Evolutionary conservation across 2,113 vertebrate species (phyloP).

Genomic region (Alaudala cheleensis): DNA sequence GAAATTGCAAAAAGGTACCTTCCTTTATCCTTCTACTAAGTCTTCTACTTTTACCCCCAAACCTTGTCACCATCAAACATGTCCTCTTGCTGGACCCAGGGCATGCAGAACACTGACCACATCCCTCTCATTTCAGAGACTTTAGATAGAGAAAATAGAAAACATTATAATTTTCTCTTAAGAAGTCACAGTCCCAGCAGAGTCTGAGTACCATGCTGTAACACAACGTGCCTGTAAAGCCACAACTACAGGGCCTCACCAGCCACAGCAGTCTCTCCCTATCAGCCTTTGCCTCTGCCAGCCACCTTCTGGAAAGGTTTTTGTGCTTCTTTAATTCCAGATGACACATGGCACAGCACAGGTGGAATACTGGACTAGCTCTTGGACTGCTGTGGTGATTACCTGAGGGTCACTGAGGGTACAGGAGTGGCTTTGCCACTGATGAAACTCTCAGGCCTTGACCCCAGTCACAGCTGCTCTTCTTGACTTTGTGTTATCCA

Average conservation of each 20-base stretch:
- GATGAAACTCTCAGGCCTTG: background rate
- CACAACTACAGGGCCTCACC: background rate
- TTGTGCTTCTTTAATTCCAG: background rate
- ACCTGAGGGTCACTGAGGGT: background rate
- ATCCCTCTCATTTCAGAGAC: background rate
- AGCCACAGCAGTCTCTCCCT: background rate
- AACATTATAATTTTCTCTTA: background rate
- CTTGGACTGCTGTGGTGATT: background rate
- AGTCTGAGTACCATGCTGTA: background rate
- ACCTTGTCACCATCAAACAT: background rate
- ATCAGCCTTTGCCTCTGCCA: background rate
- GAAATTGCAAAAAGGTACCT: background rate
- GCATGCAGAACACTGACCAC: background rate
- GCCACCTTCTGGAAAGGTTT: background rate
- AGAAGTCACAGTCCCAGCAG: background rate
- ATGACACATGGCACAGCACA: background rate
- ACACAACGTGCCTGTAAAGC: rapidly evolving
- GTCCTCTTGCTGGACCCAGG: background rate
- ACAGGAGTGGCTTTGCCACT: background rate
- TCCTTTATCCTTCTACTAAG: background rate
- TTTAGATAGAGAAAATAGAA: background rate
- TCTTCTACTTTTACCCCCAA: background rate
- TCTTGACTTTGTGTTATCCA: background rate
- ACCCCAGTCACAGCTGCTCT: background rate
- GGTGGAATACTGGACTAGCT: background rate